Evolutionary conservation across 53 echinoderm and acorn worm species (phyloP).

Genomic region (Temnopleurus reevesii): DNA sequence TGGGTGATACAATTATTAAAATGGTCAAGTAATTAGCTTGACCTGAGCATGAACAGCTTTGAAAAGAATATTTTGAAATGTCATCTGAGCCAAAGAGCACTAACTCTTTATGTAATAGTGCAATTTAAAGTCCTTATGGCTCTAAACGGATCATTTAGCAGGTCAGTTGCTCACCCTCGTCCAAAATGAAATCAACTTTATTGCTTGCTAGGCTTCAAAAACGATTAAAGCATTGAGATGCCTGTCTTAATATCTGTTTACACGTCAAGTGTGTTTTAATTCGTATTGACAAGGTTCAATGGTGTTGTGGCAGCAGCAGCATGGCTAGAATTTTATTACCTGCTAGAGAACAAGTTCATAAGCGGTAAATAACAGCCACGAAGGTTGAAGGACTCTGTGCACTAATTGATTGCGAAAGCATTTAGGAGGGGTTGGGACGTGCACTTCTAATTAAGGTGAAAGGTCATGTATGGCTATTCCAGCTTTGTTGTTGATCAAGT

Average conservation of each 20-base stretch:
- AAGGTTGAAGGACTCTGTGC: background rate
- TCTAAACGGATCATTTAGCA: no score
- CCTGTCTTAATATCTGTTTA: background rate
- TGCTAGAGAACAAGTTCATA: constrained; percentile 22
- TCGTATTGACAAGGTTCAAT: constrained; percentile 22
- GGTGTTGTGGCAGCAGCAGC: background rate
- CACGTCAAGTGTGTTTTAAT: background rate
- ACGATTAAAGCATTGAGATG: background rate
- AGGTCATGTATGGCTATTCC: background rate
- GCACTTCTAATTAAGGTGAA: constrained; percentile 3
- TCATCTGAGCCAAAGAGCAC: no score
- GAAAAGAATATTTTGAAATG: background rate
- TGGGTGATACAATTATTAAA: background rate
- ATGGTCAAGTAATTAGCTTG: background rate
- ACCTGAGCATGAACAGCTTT: background rate
- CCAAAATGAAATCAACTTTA: background rate
- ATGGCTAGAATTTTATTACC: background rate
- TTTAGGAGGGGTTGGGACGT: background rate
- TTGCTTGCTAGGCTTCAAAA: background rate
- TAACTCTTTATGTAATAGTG: no score
- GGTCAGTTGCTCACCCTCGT: background rate
- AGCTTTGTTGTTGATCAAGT: background rate
- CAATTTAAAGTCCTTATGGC: no score
- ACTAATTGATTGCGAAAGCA: background rate
- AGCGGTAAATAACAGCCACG: background rate